These are phyloP conservation scores for Cryptotis parvus DNA, from an alignment of 2,113 vertebrate genomes.

Conservation along the genomic window DNA sequence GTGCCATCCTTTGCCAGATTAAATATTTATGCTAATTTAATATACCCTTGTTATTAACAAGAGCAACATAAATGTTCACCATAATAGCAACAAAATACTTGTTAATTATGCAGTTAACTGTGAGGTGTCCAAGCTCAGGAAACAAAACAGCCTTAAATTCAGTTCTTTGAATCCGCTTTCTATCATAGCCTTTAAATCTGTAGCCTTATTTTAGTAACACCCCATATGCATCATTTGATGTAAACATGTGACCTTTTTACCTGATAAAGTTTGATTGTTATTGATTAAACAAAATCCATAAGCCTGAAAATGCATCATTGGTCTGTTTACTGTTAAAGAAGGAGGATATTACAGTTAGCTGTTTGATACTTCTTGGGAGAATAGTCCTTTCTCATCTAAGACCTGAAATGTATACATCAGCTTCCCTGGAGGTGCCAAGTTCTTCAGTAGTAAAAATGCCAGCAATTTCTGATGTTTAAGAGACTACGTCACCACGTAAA, in stretches of 20 bases:
- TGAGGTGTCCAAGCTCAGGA: neutral
- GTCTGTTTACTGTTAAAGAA: neutral
- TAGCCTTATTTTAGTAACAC: neutral
- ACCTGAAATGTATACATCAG: conserved; percentile 35
- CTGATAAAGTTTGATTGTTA: neutral
- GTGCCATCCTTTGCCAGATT: conserved; percentile 33
- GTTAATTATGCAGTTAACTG: neutral
- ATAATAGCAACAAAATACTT: neutral
- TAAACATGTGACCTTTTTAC: neutral
- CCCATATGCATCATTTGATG: neutral
- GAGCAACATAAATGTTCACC: neutral
- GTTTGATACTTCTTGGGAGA: neutral
- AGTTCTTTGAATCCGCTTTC: neutral
- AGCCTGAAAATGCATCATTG: neutral
- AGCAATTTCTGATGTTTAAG: conserved; percentile 16
- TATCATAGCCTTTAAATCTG: neutral
- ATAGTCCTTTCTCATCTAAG: conserved; percentile 46
- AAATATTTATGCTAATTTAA: conserved; percentile 49
- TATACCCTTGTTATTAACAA: conserved; percentile 39
- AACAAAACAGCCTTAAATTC: conserved; percentile 1
- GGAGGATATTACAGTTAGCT: neutral
- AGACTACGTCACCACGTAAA: conserved; percentile 47
- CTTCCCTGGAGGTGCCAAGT: neutral
- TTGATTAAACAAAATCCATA: neutral
- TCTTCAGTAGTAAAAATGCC: neutral